Evolutionary conservation across 2,113 vertebrate genomes (phyloP).

Genomic region (Camelus bactrianus): DNA sequence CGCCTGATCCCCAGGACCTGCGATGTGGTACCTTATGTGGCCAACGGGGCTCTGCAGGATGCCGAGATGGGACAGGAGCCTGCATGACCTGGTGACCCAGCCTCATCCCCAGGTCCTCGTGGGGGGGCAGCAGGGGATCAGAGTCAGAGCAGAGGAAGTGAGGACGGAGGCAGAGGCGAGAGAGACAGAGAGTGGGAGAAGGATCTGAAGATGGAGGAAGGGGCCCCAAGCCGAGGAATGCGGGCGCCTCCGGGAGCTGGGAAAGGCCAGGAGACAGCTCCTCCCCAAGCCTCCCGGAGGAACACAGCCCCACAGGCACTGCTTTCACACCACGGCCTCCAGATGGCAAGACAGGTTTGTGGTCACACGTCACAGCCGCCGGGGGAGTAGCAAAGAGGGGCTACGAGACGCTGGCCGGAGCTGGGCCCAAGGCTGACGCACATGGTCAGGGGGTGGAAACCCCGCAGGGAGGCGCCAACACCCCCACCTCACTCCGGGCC

Average conservation of each 20-base stretch:
- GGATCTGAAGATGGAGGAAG: background rate
- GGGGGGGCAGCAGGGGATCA: rapidly evolving
- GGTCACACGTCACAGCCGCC: rapidly evolving
- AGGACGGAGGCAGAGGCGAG: rapidly evolving
- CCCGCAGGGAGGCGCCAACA: rapidly evolving
- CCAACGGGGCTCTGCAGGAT: background rate
- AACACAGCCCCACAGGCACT: rapidly evolving
- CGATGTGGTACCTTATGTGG: rapidly evolving
- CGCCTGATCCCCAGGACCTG: rapidly evolving
- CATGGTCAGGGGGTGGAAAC: background rate
- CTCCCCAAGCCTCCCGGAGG: rapidly evolving
- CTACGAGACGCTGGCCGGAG: rapidly evolving
- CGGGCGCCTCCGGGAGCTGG: background rate
- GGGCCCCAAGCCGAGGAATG: rapidly evolving
- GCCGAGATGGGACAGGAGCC: background rate
- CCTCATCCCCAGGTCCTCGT: rapidly evolving
- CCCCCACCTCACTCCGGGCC: rapidly evolving
- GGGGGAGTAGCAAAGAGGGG: rapidly evolving
- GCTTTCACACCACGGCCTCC: rapidly evolving
- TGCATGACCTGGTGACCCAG: rapidly evolving
- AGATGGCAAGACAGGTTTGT: rapidly evolving
- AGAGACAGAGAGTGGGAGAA: rapidly evolving
- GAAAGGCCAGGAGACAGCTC: rapidly evolving
- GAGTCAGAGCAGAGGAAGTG: too few relatives aligned
- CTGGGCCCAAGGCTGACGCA: background rate